phyloP scores from a whole-genome alignment of 2,113 vertebrate species.

The Pseudorasbora parva region DNA sequence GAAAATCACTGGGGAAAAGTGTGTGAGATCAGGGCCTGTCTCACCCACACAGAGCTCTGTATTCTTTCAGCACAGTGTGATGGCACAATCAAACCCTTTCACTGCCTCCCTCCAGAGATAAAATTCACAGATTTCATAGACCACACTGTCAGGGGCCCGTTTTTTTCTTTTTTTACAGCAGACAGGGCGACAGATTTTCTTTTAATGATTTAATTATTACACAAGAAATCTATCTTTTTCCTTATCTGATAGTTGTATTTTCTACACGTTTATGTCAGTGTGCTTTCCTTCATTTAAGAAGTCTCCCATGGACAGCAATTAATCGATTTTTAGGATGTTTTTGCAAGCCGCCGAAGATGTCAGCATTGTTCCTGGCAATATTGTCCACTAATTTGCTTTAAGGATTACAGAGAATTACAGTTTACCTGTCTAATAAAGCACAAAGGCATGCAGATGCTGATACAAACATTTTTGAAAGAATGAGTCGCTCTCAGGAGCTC shows the following conservation, averaged over 20 bases:
- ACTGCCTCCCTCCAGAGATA: constrained; percentile 21
- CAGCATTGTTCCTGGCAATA: not conserved
- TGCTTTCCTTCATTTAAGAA: not conserved
- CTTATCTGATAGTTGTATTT: not conserved
- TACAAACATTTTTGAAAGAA: too few relatives aligned
- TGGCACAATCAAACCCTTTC: constrained; percentile 37
- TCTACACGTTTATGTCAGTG: not conserved
- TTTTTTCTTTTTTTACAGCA: constrained; percentile 24
- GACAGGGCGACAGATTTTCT: constrained; percentile 10
- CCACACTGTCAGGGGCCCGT: not conserved
- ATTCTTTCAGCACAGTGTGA: constrained; percentile 48
- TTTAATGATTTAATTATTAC: constrained; percentile 55
- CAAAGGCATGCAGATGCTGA: too few relatives aligned
- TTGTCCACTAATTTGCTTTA: not conserved
- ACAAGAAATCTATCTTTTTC: not conserved
- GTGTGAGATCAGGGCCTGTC: constrained; percentile 28
- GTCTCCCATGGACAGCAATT: not conserved
- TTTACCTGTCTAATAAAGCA: not conserved
- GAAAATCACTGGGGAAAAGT: constrained; percentile 41
- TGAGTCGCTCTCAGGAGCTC: too few relatives aligned
- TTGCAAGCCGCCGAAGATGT: not conserved
- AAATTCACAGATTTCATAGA: constrained; percentile 49
- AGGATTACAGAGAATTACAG: not conserved
- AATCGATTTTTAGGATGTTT: not conserved
- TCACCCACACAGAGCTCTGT: constrained; percentile 50